Evolutionary conservation across 2,888 invertebrate species (phyloP), one percentile per base, ranked within the genome.

Genomic region (Drosophila macrospina): DNA sequence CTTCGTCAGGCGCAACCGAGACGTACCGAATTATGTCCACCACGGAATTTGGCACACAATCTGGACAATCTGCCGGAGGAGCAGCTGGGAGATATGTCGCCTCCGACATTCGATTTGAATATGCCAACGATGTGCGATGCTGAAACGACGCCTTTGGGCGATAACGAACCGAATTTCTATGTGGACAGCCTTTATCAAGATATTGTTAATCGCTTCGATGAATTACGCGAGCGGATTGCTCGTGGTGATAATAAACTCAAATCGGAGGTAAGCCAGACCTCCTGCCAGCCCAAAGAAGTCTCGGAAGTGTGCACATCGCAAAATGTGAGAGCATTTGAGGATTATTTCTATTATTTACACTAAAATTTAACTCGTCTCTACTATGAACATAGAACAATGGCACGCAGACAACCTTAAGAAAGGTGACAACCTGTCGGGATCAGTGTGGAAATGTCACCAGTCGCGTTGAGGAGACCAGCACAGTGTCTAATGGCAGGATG

Each of bases 381-480:
- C 32, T 15, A n/a, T 11, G n/a, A 5, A 13, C 36, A 6, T 47
- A 75, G 60, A 42, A 36, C 0, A 64, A 16, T 16, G 57, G 60
- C 3, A 26, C 48, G 2, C 45, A 57, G 7, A 72, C 55, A 1
- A 69, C 59, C 11, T 24, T 45, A 5, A 72, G 66, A 0, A 69
- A 54, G 36, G 45, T 78, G 0, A 62, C 60, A 4, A 82, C 73
- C 2, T 55, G 16, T 13, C 63, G 66, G 6, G 86, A 83, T 54
- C 44, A 45, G 13, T 41, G 65, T 20, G 83, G 79, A 11, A 70
- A 72, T n/a, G 45, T 72, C 2, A 76, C 78, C 0, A 75, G 64
- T 6, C 68, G 36, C 3, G 15, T 78, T 0, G 75, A 75, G 8
- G 80, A 74, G 61, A 71, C 56, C 5, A 70, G 66, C 44, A 74